Base-by-base conservation (phyloP, 2,113 vertebrate species). In the Ranitomeya imitator region DNA sequence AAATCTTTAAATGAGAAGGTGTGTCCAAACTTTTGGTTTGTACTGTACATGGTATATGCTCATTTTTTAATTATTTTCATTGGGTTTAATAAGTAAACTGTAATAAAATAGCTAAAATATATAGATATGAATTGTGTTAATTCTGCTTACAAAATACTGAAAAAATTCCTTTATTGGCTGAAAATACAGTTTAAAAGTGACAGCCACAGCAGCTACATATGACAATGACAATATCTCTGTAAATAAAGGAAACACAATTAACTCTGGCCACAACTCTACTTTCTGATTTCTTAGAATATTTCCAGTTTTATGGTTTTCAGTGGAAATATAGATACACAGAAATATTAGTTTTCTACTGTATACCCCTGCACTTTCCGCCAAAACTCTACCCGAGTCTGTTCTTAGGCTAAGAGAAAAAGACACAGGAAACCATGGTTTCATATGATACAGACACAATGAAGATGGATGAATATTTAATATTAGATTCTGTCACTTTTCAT, bases 381-480 rank as follows among this genome's bases (percentile, higher is more conserved):
- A 79, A 85, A 85, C 37, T 65, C 37, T 79, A 79, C 52, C 11
- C 85, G n/a, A 18, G 19, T 78, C 67, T 78, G 79, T 67, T 86
- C 23, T 23, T 54, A 79, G 31, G n/a, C 19, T 23, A 86, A 79
- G 59, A 85, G 88, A 31, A 10, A 88, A 37, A 67, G 60, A 90
- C 8, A 18, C 2, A 54, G 89, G 23, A 71, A 80, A 57, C 18
- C 57, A 84, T 54, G 7, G 10, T 83, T 83, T 90, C 89, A 7
- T 82, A 89, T 91, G 87, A 60, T 0, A 88, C 59, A 67, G 31
- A 86, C 54, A 19, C 31, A 91, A 55, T 86, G 90, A 21, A 77
- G 65, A 19, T 21, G 79, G 37, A 89, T 89, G 78, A 89, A 69
- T 59, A 82, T 45, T 0, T 61, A 52, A 9, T 78, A 90, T 89